Conservation (phyloP, 92 coral and sea anemone species). For the Phenganax stokvisi region DNA sequence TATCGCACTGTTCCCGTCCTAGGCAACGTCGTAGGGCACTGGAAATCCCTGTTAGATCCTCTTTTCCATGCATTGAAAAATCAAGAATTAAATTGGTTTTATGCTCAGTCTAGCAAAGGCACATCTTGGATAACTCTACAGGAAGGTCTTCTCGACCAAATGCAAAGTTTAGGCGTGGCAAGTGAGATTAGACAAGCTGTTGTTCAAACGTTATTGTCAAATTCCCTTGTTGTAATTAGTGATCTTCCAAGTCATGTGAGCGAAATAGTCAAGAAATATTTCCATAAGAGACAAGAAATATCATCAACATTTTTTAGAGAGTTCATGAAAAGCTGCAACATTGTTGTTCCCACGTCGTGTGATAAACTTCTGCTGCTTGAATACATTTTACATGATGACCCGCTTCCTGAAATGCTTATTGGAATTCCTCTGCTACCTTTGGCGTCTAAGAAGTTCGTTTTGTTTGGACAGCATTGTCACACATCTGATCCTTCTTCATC, state of each 20-base stretch:
- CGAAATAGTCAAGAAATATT: constrained; percentile 66
- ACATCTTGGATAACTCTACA: constrained; percentile 76
- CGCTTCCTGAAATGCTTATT: constrained; percentile 43
- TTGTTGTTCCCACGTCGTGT: background rate
- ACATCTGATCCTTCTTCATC: constrained; percentile 49
- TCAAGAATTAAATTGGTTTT: constrained; percentile 37
- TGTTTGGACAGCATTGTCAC: constrained; percentile 53
- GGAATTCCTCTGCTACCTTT: constrained; percentile 88
- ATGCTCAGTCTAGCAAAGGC: constrained; percentile 28
- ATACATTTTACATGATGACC: constrained; percentile 67
- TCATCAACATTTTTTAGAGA: constrained; percentile 67
- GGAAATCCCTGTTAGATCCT: constrained; percentile 67
- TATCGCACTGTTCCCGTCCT: constrained; percentile 66
- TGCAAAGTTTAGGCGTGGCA: constrained; percentile 44
- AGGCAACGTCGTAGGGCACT: constrained; percentile 71
- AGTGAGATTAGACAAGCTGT: constrained; percentile 61
- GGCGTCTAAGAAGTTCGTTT: constrained; percentile 60
- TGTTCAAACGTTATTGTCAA: constrained; percentile 53
- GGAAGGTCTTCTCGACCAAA: constrained; percentile 71
- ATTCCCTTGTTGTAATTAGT: constrained; percentile 61
- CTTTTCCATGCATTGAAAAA: constrained; percentile 60
- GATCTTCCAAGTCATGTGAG: constrained; percentile 55
- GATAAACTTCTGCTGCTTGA: constrained; percentile 65
- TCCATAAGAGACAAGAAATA: constrained; percentile 53
- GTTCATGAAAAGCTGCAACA: constrained; percentile 43